phyloP scores from a whole-genome alignment of 1,140 invertebrate species.

The Papilio polyxenes region DNA sequence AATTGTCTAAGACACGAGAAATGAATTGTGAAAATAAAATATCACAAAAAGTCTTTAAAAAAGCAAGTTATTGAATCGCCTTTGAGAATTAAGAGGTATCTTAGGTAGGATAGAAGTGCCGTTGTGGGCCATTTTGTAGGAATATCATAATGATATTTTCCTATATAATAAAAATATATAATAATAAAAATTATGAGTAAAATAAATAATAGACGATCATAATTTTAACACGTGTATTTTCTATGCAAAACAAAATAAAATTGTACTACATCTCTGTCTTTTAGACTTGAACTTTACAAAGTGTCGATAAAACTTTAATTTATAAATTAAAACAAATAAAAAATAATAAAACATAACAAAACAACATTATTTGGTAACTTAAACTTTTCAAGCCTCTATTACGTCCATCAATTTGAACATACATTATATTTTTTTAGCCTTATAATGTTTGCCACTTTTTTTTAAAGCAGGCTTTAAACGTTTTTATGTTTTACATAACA shows the following conservation, averaged over 20 bases:
- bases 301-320: constrained; percentile 20
- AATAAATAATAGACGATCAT: constrained; percentile 13
- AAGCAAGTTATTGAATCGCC: not conserved
- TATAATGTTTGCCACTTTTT: not conserved
- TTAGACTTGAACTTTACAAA: not conserved
- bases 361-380: constrained; percentile 35
- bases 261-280: constrained; percentile 30
- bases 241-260: constrained; percentile 36
- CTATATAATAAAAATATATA: no score
- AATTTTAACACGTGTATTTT: constrained; percentile 34
- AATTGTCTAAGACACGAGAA: not conserved
- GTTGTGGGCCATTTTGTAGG: not conserved
- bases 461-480: no score
- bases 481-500: no score
- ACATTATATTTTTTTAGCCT: not conserved
- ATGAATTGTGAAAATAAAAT: not conserved
- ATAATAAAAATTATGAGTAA: not conserved
- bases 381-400: constrained; percentile 37
- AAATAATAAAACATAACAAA: constrained; percentile 32
- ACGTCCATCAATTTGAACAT: constrained; percentile 2
- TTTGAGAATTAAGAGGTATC: not conserved
- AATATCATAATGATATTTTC: not conserved
- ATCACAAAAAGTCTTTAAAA: not conserved
- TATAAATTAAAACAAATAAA: constrained; percentile 25
- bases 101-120: no score